Evolutionary conservation across 2,888 invertebrate species (phyloP).

Genomic region (Eucriotettix oculatus): DNA sequence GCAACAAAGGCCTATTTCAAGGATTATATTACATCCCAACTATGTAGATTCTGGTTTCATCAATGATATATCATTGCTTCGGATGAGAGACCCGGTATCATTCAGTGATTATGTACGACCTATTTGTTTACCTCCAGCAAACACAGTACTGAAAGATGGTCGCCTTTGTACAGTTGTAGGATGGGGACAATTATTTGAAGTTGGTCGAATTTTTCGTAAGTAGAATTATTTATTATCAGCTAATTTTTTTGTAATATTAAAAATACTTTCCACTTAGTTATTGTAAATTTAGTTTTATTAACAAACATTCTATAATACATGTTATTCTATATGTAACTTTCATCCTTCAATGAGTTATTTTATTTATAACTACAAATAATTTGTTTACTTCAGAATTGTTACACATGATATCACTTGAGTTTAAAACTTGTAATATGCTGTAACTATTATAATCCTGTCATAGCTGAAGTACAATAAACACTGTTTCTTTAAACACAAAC

Average conservation of each 20-base stretch:
- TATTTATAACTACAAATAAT: too few relatives aligned
- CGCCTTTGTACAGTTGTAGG: constrained; percentile 60
- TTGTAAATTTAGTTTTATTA: background rate
- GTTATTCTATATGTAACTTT: too few relatives aligned
- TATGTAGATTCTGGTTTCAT: constrained; percentile 61
- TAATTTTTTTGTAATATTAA: background rate
- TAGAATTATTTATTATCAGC: constrained; percentile 6
- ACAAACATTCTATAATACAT: too few relatives aligned
- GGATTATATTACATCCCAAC: constrained; percentile 51
- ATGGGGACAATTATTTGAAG: constrained; percentile 67
- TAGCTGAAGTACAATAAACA: too few relatives aligned
- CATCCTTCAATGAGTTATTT: too few relatives aligned
- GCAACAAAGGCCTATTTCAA: constrained; percentile 44
- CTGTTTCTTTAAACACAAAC: too few relatives aligned
- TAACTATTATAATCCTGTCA: too few relatives aligned
- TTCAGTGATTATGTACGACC: constrained; percentile 47
- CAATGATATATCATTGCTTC: constrained; percentile 58
- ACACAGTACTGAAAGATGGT: constrained; percentile 41
- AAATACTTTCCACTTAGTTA: background rate
- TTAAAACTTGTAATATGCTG: too few relatives aligned
- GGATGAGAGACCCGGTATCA: constrained; percentile 38
- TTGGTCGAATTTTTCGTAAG: constrained; percentile 66
- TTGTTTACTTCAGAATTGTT: too few relatives aligned
- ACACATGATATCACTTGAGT: too few relatives aligned
- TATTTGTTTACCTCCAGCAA: constrained; percentile 43